Conservation (phyloP, 2,888 invertebrate genomes). For the Trichopria drosophilae region DNA sequence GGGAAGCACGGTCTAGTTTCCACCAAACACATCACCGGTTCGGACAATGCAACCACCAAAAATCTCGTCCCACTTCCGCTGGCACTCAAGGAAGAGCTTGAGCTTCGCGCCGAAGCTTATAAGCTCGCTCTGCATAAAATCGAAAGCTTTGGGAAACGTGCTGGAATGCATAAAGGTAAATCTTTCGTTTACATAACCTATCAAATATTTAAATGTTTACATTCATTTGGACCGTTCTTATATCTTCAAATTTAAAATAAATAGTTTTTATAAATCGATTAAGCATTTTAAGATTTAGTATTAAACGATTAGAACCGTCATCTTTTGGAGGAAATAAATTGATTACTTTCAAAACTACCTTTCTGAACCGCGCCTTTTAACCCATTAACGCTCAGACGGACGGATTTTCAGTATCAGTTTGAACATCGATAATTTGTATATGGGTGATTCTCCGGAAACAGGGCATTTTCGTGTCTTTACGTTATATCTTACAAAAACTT, state of each 20-base stretch:
- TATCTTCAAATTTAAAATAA: background rate
- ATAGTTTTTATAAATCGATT: background rate
- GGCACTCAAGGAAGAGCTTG: constrained; percentile 81
- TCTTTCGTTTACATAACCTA: too few species aligned
- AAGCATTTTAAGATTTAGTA: too few species aligned
- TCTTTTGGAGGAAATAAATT: too few species aligned
- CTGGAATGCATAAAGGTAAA: constrained; percentile 56
- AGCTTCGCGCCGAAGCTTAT: constrained; percentile 81
- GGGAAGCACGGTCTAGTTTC: constrained; percentile 82
- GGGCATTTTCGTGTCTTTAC: too few species aligned
- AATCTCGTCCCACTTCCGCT: constrained; percentile 75
- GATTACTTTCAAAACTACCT: too few species aligned
- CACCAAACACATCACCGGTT: constrained; percentile 47
- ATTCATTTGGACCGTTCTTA: background rate
- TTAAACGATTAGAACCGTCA: too few species aligned
- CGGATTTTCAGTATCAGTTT: too few species aligned
- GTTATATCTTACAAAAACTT: too few species aligned
- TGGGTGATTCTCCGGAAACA: too few species aligned
- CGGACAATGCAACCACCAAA: background rate
- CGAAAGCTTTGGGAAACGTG: constrained; percentile 61
- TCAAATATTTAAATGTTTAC: background rate
- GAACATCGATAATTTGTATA: too few species aligned
- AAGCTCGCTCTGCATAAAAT: constrained; percentile 84
- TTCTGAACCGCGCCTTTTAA: too few species aligned
- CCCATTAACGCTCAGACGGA: too few species aligned